A percentile compares a stretch with the other conserved stretches of the same genome.
phyloP scores from a whole-genome alignment of 2,797 vertebrate genomes.

The Micromesistius poutassou region DNA sequence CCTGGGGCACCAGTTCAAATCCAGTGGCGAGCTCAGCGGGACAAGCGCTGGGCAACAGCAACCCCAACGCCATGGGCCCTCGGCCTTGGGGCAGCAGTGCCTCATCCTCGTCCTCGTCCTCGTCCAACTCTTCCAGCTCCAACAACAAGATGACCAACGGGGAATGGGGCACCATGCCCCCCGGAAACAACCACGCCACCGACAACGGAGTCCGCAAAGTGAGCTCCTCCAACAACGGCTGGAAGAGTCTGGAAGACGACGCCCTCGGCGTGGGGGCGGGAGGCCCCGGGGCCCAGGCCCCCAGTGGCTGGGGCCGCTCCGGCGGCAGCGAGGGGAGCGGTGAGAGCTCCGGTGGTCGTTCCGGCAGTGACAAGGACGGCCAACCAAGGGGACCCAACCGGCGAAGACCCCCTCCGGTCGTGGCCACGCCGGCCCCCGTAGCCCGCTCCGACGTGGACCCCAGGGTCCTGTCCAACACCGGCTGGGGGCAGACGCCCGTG shows the following conservation, averaged over 20 bases:
- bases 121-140: conserved; percentile 73
- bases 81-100: conserved; percentile 84
- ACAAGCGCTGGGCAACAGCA: conserved; percentile 74
- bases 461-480: conserved; percentile 93
- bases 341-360: conserved; percentile 82
- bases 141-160: conserved; percentile 78
- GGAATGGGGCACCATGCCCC: conserved; percentile 84
- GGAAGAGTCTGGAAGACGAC: conserved; percentile 92
- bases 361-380: conserved; percentile 70
- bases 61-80: conserved; percentile 65
- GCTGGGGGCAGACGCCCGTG: conserved; percentile 97
- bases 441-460: conserved; percentile 86
- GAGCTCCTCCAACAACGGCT: conserved; percentile 79
- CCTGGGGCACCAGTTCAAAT: conserved; percentile 63
- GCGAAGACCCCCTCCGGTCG: conserved; percentile 74
- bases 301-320: conserved; percentile 76
- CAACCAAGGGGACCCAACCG: conserved; percentile 71
- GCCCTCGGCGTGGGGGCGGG: conserved; percentile 76
- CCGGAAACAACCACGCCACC: conserved; percentile 63
- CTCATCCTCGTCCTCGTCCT: conserved; percentile 73
- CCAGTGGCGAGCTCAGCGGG: conserved; percentile 47
- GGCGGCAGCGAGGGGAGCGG: conserved; percentile 84
- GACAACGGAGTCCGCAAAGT: conserved; percentile 83
- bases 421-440: conserved; percentile 69
- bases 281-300: conserved; percentile 57